phyloP scores from a whole-genome alignment of 2,888 invertebrate species.

The Tuberolachnus salignus region DNA sequence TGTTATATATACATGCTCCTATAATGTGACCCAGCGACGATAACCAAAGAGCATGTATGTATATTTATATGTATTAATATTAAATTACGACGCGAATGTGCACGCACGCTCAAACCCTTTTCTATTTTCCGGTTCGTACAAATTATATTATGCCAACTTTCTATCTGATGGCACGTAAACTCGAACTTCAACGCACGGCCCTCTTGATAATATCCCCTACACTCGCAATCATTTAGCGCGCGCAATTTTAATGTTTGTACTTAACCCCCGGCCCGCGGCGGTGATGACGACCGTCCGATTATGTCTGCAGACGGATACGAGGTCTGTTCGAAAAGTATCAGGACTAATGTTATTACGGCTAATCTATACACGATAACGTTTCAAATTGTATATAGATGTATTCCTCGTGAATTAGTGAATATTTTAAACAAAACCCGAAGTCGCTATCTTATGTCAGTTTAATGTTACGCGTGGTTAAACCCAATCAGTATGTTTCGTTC shows the following conservation, averaged over 20 bases:
- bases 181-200: neutral
- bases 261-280: neutral
- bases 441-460: too few species aligned
- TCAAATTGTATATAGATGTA: too few species aligned
- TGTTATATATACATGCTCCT: neutral
- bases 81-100: neutral
- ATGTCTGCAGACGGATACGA: constrained; percentile 12
- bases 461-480: too few species aligned
- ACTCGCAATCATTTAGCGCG: constrained; percentile 39
- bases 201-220: constrained; percentile 13
- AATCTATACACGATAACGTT: too few species aligned
- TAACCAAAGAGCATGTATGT: constrained; percentile 3
- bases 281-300: neutral
- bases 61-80: neutral
- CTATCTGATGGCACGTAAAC: constrained; percentile 36
- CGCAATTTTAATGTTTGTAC: constrained; percentile 37
- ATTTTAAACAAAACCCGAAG: too few species aligned
- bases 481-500: too few species aligned
- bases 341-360: too few species aligned
- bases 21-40: neutral
- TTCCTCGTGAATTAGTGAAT: too few species aligned
- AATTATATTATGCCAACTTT: constrained; percentile 36
- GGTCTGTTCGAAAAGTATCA: too few species aligned
- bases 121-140: constrained; percentile 42
- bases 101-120: constrained; percentile 34